phyloP scores from a whole-genome alignment of 2,888 invertebrate genomes.

The Coenonympha arcania region DNA sequence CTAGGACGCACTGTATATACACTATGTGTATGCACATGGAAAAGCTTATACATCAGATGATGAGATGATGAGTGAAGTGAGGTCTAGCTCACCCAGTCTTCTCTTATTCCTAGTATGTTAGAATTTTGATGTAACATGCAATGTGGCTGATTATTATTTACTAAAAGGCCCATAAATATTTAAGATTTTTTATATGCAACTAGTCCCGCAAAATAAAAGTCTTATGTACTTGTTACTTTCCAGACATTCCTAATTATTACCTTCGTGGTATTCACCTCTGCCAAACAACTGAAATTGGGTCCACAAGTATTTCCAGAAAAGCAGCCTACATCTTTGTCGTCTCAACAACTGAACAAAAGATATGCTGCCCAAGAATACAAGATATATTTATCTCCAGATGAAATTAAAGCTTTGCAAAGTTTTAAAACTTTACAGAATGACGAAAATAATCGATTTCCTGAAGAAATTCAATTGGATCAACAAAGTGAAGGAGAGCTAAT shows the following conservation, averaged over 20 bases:
- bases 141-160: too few relatives aligned
- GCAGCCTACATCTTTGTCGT: constrained; percentile 24
- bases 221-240: too few relatives aligned
- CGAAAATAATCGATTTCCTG: constrained; percentile 16
- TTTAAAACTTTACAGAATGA: constrained; percentile 25
- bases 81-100: too few relatives aligned
- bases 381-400: constrained; percentile 51
- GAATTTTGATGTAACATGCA: too few relatives aligned
- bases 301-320: constrained; percentile 39
- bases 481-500: background rate
- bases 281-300: constrained; percentile 37
- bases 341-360: constrained; percentile 27
- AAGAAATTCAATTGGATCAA: constrained; percentile 20
- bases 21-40: too few relatives aligned
- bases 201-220: too few relatives aligned
- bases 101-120: too few relatives aligned
- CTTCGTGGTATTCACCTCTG: constrained; percentile 21
- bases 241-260: constrained; percentile 14
- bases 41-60: too few relatives aligned
- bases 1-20: too few relatives aligned
- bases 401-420: constrained; percentile 45
- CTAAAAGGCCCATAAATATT: too few relatives aligned
- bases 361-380: constrained; percentile 47
- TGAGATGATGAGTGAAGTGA: too few relatives aligned
- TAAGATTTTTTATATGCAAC: too few relatives aligned